These are phyloP conservation scores for Dicrostonyx torquatus DNA, from an alignment of 2,797 vertebrate genomes.

Conservation along the genomic window DNA sequence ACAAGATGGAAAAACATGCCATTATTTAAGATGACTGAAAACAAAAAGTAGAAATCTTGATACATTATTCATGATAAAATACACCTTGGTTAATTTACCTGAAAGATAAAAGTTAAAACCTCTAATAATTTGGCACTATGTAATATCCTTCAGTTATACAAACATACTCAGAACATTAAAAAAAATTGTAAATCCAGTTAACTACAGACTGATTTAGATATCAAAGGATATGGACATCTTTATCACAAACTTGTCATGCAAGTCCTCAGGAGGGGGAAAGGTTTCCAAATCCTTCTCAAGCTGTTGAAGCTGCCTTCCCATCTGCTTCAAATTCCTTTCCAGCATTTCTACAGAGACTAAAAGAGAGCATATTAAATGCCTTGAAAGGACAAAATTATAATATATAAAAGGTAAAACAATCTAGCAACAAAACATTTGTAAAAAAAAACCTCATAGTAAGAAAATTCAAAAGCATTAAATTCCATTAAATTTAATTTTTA, in stretches of 20 bases:
- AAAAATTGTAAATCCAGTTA: slow-evolving; percentile 68
- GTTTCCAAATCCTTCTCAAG: slow-evolving; percentile 98
- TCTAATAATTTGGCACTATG: slow-evolving; percentile 57
- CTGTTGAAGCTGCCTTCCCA: slow-evolving; percentile 97
- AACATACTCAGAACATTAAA: slow-evolving; percentile 77
- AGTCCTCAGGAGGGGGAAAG: slow-evolving; percentile 93
- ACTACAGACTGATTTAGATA: slow-evolving; percentile 71
- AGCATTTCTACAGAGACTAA: slow-evolving; percentile 97
- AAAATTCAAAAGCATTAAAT: slow-evolving; percentile 45
- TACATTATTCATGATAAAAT: slow-evolving; percentile 51
- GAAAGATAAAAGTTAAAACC: slow-evolving; percentile 43
- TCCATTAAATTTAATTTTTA: slow-evolving; percentile 31
- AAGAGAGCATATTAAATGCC: slow-evolving; percentile 82
- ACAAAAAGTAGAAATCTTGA: neutral
- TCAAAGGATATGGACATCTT: slow-evolving; percentile 99
- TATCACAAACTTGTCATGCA: slow-evolving; percentile 94
- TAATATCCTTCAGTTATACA: slow-evolving; percentile 70
- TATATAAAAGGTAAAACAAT: slow-evolving; percentile 75
- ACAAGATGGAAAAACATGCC: slow-evolving; percentile 15
- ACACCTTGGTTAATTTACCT: slow-evolving; percentile 24
- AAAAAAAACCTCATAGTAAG: slow-evolving; percentile 19
- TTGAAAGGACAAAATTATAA: slow-evolving; percentile 79
- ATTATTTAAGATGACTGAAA: slow-evolving; percentile 29
- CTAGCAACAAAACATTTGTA: slow-evolving; percentile 64
- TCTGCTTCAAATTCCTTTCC: slow-evolving; percentile 97